Evolutionary conservation across 2,113 vertebrate genomes (phyloP).

Genomic region (Ammodytes dubius): DNA sequence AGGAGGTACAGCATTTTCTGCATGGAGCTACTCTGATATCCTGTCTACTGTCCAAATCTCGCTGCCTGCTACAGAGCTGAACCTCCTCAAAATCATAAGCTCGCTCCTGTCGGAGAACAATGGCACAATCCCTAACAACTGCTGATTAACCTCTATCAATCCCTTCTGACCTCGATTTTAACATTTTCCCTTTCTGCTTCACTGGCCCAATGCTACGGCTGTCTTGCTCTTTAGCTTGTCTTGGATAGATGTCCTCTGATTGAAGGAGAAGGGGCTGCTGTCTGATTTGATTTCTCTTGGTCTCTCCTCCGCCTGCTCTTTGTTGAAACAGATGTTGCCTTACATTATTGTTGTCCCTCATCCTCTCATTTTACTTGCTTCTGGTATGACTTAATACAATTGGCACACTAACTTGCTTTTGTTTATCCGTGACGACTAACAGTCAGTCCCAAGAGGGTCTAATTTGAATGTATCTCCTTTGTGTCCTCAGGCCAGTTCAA

Average conservation of each 20-base stretch:
- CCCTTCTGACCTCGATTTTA: slow-evolving; percentile 42
- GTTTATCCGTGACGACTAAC: slow-evolving; percentile 8
- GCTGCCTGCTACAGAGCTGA: slow-evolving; percentile 53
- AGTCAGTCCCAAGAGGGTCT: not conserved
- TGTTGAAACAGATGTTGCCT: slow-evolving; percentile 54
- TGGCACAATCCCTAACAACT: slow-evolving; percentile 48
- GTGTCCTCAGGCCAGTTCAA: slow-evolving; percentile 62
- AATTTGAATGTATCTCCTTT: slow-evolving; percentile 44
- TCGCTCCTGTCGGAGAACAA: slow-evolving; percentile 38
- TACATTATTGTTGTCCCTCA: slow-evolving; percentile 38
- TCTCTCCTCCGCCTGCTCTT: slow-evolving; percentile 42
- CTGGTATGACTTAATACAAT: slow-evolving; percentile 19
- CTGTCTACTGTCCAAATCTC: slow-evolving; percentile 46
- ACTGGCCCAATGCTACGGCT: slow-evolving; percentile 44
- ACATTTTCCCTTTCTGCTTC: slow-evolving; percentile 68
- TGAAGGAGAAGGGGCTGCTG: slow-evolving; percentile 21
- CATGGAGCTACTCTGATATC: slow-evolving; percentile 59
- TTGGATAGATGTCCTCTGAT: slow-evolving; percentile 47
- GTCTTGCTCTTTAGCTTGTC: slow-evolving; percentile 34
- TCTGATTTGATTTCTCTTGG: slow-evolving; percentile 35
- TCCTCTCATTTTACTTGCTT: slow-evolving; percentile 52
- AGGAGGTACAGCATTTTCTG: slow-evolving; percentile 55
- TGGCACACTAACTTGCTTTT: slow-evolving; percentile 5
- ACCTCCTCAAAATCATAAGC: slow-evolving; percentile 49
- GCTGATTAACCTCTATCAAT: slow-evolving; percentile 62